Evolutionary conservation across 2,888 invertebrate species (phyloP), one percentile per base, ranked within the genome.

Genomic region (Sylvicola fuscatus): DNA sequence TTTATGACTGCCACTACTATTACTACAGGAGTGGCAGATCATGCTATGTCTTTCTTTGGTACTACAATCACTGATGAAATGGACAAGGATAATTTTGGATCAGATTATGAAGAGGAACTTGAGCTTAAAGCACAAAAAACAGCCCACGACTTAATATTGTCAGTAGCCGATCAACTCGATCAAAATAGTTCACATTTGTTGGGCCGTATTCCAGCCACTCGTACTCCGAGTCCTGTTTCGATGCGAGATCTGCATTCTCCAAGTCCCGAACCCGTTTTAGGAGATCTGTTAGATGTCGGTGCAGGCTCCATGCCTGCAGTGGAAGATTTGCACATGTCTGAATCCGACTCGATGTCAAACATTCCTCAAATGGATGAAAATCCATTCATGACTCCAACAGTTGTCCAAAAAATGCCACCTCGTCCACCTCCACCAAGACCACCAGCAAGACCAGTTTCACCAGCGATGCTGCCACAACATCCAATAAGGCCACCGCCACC

Each of bases 131-230:
- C 72, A 12, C 72, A 74, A 3, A 68, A 78, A 41, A 80, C 82
- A 54, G 87, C 87, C 0, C 82, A 86, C 60, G 82, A 84, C 49
- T 61, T 89, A 14, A 75, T 87, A 33, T 66, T 79, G 44, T 81
- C 80, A 26, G 86, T 87, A 2, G 84, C 87, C 27, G 86, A 82
- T 2, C 83, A 82, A 37, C 72, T 87, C 73, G 84, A 89, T 49
- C 81, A 82, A 34, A 81, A 84, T 1, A 86, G 86, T 45, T 77
- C 80, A 3, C 78, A 83, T 49, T 60, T 89, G 36, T 56, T 87
- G 37, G 82, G 84, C 45, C 72, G 84, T 39, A 70, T 86, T 40
- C 81, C 84, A 35, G 81, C 76, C 4, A 86, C 84, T 1, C 69
- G 86, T 43, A 82, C 83, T 2, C 87, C 87, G 0, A 86, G 84